A percentile compares a stretch with the other conserved stretches of the same genome.
Evolutionary conservation across 2,113 vertebrate genomes (phyloP).

Genomic region (Caloenas nicobarica): DNA sequence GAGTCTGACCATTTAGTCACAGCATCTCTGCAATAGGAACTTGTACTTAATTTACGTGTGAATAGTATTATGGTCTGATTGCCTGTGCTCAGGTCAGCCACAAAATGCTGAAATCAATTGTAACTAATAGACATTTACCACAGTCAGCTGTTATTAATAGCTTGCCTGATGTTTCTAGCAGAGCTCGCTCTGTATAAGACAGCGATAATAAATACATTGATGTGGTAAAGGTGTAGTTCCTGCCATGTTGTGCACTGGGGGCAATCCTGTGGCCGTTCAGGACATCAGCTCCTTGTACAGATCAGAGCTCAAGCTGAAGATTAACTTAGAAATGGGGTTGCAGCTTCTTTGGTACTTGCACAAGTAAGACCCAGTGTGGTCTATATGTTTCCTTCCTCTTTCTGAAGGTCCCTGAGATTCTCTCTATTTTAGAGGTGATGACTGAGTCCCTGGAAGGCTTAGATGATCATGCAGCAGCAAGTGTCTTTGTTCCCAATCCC

Average conservation of each 20-base stretch:
- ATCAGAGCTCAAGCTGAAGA: neutral
- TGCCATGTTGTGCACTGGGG: neutral
- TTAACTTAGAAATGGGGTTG: neutral
- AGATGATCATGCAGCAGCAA: neutral
- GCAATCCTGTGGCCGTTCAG: neutral
- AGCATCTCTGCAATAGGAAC: neutral
- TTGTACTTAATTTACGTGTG: slow-evolving; percentile 14
- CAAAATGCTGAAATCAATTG: neutral
- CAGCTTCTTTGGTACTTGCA: neutral
- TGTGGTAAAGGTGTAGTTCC: neutral
- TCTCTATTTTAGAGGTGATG: neutral
- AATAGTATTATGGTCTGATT: neutral
- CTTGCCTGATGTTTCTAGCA: slow-evolving; percentile 5
- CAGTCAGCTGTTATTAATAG: neutral
- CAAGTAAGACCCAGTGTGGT: neutral
- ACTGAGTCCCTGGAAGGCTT: neutral
- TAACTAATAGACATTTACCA: neutral
- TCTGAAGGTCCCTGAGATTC: neutral
- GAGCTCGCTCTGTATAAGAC: neutral
- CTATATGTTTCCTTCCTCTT: accelerated
- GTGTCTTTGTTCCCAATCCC: neutral
- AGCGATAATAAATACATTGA: neutral
- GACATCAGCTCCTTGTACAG: neutral
- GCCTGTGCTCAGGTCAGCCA: neutral
- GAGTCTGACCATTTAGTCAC: neutral